phyloP scores from a whole-genome alignment of 2,113 vertebrate genomes.

The Oriolus oriolus region DNA sequence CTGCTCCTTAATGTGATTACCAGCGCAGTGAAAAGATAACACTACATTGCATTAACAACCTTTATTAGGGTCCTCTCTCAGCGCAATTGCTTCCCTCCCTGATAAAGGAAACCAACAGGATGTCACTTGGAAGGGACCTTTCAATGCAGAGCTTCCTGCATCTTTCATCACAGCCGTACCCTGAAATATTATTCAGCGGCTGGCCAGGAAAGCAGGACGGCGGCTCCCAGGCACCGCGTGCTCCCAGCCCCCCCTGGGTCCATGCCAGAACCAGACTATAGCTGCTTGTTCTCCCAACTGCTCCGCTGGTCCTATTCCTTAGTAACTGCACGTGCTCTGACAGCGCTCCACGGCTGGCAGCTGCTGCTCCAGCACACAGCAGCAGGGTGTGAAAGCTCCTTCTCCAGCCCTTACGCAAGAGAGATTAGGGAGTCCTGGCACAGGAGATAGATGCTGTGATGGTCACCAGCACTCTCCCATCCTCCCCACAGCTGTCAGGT shows the following conservation, averaged over 20 bases:
- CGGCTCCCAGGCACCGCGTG: background rate
- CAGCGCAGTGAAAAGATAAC: background rate
- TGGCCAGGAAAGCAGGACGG: background rate
- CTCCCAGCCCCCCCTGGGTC: conserved; percentile 38
- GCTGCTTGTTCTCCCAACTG: conserved; percentile 43
- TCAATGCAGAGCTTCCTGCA: conserved; percentile 44
- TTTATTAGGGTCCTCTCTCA: background rate
- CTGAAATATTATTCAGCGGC: background rate
- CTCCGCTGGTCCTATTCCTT: background rate
- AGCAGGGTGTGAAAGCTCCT: background rate
- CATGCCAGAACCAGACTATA: conserved; percentile 10
- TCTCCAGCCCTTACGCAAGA: background rate
- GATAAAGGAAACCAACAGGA: conserved; percentile 27
- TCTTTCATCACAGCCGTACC: background rate
- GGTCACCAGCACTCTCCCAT: background rate
- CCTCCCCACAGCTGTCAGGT: background rate
- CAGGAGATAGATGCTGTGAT: background rate
- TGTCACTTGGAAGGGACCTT: conserved; percentile 25
- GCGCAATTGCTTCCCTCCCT: background rate
- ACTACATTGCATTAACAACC: background rate
- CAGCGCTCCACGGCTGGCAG: background rate
- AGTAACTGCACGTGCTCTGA: conserved; percentile 50
- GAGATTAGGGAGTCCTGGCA: background rate
- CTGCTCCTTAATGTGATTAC: background rate
- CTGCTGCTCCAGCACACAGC: conserved; percentile 11